Conservation (phyloP, 2,888 invertebrate species). For the Eupelmus urozonus region DNA sequence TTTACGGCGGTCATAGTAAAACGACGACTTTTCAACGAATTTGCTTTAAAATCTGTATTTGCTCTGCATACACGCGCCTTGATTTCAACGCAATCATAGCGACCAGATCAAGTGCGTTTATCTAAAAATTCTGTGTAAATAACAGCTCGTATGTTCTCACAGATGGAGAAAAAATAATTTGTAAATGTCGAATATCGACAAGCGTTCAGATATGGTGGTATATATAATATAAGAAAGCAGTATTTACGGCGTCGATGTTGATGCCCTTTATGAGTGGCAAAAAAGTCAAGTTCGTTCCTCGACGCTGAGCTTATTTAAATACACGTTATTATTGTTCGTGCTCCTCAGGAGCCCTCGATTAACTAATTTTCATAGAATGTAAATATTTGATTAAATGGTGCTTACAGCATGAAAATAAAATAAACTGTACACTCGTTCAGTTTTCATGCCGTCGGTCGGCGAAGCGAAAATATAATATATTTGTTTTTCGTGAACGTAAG, state of each 20-base stretch:
- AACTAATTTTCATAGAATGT: conserved; percentile 41
- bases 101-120: too few species aligned
- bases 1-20: conserved; percentile 53
- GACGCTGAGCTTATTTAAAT: conserved; percentile 20
- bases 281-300: conserved; percentile 9
- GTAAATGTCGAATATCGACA: background rate
- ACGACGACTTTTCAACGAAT: conserved; percentile 30
- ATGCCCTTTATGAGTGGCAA: conserved; percentile 9
- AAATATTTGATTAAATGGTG: conserved; percentile 50
- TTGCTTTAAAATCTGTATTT: too few species aligned
- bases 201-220: conserved; percentile 3
- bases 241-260: conserved; percentile 36
- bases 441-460: conserved; percentile 14
- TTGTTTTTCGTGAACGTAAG: conserved; percentile 9
- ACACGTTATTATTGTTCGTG: background rate
- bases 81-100: background rate
- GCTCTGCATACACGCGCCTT: background rate
- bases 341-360: conserved; percentile 8
- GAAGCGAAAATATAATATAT: conserved; percentile 17
- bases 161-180: background rate
- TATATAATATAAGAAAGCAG: conserved; percentile 43
- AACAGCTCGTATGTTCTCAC: background rate
- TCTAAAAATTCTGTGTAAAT: conserved; percentile 31
- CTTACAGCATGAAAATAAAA: conserved; percentile 37
- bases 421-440: conserved; percentile 19